Percentiles rank a stretch among this genome's conserved stretches.
Conservation (phyloP, 2,113 vertebrate species). For the Sorex araneus region DNA sequence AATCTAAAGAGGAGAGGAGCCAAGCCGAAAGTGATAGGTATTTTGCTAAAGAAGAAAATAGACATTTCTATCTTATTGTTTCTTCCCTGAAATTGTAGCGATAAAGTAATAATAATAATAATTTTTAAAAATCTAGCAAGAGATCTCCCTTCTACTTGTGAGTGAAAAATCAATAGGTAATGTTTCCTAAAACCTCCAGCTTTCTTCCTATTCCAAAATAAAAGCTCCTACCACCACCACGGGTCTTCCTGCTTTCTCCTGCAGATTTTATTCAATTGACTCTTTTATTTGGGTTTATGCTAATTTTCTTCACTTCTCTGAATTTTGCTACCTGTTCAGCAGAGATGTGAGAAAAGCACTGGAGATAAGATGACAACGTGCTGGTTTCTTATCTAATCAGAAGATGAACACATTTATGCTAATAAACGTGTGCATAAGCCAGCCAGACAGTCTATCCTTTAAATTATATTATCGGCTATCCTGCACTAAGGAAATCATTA, state of each 20-base stretch:
- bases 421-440: conserved; percentile 7
- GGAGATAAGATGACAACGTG: neutral
- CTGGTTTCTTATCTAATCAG: conserved; percentile 37
- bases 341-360: neutral
- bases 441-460: neutral
- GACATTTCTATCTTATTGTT: conserved; percentile 70
- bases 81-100: conserved; percentile 61
- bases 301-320: conserved; percentile 51
- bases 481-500: conserved; percentile 64
- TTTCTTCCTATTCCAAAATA: neutral
- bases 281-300: conserved; percentile 20
- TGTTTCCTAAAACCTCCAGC: conserved; percentile 27
- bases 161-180: conserved; percentile 58
- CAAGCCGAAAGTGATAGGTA: conserved; percentile 71
- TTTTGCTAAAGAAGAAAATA: conserved; percentile 79
- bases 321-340: conserved; percentile 53
- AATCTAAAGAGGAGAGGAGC: conserved; percentile 73
- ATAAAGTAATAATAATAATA: conserved; percentile 52
- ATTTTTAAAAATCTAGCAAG: conserved; percentile 41
- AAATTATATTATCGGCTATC: conserved; percentile 53
- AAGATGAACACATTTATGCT: conserved; percentile 50
- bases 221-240: neutral
- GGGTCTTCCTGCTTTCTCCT: neutral
- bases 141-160: conserved; percentile 30
- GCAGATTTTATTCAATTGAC: neutral